phyloP scores from a whole-genome alignment of 2,888 invertebrate genomes.

The Hydroisotoma schaefferi region DNA sequence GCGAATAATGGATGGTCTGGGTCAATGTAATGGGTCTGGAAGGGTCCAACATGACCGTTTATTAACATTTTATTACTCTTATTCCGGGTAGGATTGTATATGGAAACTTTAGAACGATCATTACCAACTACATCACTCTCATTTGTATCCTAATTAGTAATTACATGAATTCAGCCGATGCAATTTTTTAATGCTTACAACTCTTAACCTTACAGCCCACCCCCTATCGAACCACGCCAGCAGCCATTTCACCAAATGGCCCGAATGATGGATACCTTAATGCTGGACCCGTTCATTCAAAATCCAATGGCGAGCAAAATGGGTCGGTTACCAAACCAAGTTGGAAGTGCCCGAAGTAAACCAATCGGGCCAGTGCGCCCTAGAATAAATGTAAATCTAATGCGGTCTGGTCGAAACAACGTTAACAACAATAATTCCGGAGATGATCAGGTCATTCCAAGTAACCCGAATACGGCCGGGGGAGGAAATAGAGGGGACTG shows the following conservation, averaged over 20 bases:
- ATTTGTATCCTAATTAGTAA: too few relatives aligned
- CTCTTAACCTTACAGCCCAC: slow-evolving; percentile 33
- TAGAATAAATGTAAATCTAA: slow-evolving; percentile 30
- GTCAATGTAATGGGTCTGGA: too few relatives aligned
- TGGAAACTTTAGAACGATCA: too few relatives aligned
- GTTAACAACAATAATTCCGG: slow-evolving; percentile 28
- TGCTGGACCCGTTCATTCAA: slow-evolving; percentile 62
- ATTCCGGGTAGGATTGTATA: too few relatives aligned
- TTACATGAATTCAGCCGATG: too few relatives aligned
- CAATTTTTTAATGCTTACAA: too few relatives aligned
- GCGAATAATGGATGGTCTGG: too few relatives aligned
- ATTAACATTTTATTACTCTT: too few relatives aligned
- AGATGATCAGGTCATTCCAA: slow-evolving; percentile 30
- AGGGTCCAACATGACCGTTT: too few relatives aligned
- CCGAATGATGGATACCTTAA: slow-evolving; percentile 70
- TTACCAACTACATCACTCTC: too few relatives aligned
- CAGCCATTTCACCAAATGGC: slow-evolving; percentile 62
- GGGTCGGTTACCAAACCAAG: slow-evolving; percentile 37
- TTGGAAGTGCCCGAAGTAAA: slow-evolving; percentile 16
- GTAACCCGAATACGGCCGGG: slow-evolving; percentile 36
- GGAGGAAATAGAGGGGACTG: slow-evolving; percentile 22
- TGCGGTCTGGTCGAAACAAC: slow-evolving; percentile 24
- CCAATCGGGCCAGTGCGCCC: slow-evolving; percentile 46
- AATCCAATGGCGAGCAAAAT: slow-evolving; percentile 61
- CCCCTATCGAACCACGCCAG: slow-evolving; percentile 31